These are phyloP conservation scores for Notamacropus eugenii DNA, from an alignment of 2,797 vertebrate genomes.

Conservation along the genomic window DNA sequence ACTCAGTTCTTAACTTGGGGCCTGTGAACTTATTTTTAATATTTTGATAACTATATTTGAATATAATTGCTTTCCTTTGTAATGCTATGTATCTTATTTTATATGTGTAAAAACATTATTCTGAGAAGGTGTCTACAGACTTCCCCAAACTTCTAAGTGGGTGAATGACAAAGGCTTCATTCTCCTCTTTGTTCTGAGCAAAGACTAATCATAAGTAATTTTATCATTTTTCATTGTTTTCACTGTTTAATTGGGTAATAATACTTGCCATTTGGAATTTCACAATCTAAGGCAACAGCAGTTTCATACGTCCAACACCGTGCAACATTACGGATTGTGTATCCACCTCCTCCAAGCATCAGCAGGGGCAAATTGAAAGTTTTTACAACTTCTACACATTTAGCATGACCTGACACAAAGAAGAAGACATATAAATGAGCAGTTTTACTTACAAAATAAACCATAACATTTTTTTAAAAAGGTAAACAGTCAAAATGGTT, in stretches of 20 bases:
- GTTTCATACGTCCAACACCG: conserved; percentile 91
- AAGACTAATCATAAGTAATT: not conserved
- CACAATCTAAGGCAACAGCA: conserved; percentile 89
- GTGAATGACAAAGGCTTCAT: not conserved
- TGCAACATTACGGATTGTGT: conserved; percentile 90
- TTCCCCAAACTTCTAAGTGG: not conserved
- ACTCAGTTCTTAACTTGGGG: not conserved
- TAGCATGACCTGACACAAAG: conserved; percentile 90
- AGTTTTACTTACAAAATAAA: not conserved
- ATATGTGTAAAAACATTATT: not conserved
- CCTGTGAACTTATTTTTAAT: not conserved
- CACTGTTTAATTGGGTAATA: not conserved
- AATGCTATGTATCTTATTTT: not conserved
- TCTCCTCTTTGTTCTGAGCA: not conserved
- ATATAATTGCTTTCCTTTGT: not conserved
- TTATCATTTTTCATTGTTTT: not conserved
- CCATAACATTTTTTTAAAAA: conserved; percentile 11
- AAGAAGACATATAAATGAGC: not conserved
- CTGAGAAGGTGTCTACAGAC: not conserved
- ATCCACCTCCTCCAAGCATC: conserved; percentile 90
- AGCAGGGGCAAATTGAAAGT: conserved; percentile 92
- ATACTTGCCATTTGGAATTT: conserved; percentile 92
- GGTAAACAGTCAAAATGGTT: not conserved
- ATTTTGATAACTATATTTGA: not conserved
- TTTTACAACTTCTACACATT: conserved; percentile 95